Evolutionary conservation across 2,113 vertebrate genomes (phyloP).

Genomic region (Nipponia nippon): DNA sequence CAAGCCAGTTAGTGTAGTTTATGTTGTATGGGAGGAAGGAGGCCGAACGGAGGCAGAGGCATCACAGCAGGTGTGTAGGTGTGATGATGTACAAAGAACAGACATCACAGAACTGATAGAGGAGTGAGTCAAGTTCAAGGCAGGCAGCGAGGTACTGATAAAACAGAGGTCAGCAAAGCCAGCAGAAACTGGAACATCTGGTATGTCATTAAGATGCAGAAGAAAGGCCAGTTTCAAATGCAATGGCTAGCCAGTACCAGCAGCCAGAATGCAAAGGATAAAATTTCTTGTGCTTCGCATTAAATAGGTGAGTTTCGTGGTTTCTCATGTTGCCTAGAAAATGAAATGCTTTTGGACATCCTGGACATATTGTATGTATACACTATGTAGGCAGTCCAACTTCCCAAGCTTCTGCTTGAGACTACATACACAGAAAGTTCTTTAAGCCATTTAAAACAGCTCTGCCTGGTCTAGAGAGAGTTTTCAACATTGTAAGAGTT

Average conservation of each 20-base stretch:
- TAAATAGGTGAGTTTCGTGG: neutral
- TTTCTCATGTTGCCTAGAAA: neutral
- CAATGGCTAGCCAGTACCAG: neutral
- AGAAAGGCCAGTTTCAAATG: neutral
- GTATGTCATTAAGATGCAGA: neutral
- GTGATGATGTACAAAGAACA: neutral
- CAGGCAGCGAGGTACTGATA: neutral
- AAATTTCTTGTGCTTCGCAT: neutral
- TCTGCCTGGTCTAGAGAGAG: neutral
- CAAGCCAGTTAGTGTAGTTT: neutral
- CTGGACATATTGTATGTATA: neutral
- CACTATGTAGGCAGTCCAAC: neutral
- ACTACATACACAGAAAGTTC: neutral
- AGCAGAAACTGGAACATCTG: neutral
- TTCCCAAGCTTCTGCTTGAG: neutral
- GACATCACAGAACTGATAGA: neutral
- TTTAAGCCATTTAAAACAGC: neutral
- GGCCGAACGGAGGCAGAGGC: neutral
- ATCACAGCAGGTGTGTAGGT: slow-evolving; percentile 27
- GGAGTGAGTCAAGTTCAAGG: neutral
- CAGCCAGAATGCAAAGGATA: neutral
- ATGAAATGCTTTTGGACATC: neutral
- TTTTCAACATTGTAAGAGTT: neutral
- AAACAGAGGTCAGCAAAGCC: neutral
- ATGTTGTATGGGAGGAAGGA: neutral